These are phyloP conservation scores for Polydrusus tereticollis DNA, from an alignment of 2,888 invertebrate species.

Conservation along the genomic window DNA sequence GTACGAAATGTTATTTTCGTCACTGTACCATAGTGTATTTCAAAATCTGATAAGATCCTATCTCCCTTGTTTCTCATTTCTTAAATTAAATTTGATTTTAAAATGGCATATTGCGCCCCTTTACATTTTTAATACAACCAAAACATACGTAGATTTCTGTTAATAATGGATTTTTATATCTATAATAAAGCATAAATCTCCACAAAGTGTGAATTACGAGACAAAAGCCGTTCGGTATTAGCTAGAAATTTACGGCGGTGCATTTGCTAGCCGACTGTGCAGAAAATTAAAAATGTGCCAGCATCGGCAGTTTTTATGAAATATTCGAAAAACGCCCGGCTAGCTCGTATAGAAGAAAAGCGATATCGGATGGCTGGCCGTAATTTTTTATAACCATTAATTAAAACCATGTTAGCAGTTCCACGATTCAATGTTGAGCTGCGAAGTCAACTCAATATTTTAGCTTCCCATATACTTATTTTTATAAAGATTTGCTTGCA, in stretches of 20 bases:
- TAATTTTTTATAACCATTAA: constrained; percentile 61
- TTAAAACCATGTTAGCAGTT: constrained; percentile 51
- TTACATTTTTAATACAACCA: background rate
- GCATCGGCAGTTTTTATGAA: constrained; percentile 40
- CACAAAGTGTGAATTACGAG: constrained; percentile 16
- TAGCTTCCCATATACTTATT: background rate
- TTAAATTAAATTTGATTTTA: too few species aligned
- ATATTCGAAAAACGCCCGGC: constrained; percentile 25
- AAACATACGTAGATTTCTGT: background rate
- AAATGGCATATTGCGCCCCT: background rate
- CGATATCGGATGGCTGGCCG: constrained; percentile 8
- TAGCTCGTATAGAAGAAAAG: constrained; percentile 16
- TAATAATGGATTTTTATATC: constrained; percentile 6
- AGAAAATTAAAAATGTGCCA: constrained; percentile 42
- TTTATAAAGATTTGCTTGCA: too few species aligned
- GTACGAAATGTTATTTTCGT: too few species aligned
- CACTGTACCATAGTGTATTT: too few species aligned
- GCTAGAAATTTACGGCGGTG: constrained; percentile 30
- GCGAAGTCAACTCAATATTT: background rate
- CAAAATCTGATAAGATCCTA: too few species aligned
- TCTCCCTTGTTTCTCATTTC: too few species aligned
- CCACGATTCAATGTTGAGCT: background rate
- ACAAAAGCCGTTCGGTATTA: constrained; percentile 26
- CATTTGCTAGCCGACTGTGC: constrained; percentile 34
- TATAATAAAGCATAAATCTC: constrained; percentile 24